phyloP scores from a whole-genome alignment of 2,888 invertebrate genomes.

The Teleiodes luculella region DNA sequence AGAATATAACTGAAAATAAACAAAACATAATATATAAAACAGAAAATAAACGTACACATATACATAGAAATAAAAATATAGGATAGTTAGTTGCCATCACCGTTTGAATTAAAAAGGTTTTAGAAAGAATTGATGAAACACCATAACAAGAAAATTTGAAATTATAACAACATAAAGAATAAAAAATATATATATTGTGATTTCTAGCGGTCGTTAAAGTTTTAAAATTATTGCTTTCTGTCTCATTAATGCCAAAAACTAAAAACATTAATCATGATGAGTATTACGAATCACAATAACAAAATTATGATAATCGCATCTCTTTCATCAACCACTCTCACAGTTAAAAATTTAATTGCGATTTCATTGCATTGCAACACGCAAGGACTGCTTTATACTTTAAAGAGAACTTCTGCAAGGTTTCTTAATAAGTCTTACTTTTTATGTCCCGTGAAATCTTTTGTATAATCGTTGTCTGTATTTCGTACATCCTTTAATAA shows the following conservation, averaged over 20 bases:
- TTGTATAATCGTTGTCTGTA: slow-evolving; percentile 1
- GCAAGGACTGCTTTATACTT: slow-evolving; percentile 6
- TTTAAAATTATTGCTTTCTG: neutral
- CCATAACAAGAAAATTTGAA: too few species aligned
- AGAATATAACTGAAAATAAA: slow-evolving; percentile 14
- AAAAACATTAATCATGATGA: neutral
- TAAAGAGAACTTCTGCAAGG: slow-evolving; percentile 8
- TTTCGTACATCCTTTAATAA: neutral
- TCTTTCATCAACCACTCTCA: neutral
- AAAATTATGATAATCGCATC: slow-evolving; percentile 1
- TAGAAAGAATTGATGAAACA: neutral
- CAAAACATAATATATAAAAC: slow-evolving; percentile 10
- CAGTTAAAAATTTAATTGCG: slow-evolving; percentile 1
- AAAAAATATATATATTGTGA: too few species aligned
- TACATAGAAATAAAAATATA: slow-evolving; percentile 16
- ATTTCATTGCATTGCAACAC: slow-evolving; percentile 11
- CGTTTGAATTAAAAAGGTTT: neutral
- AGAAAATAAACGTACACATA: slow-evolving; percentile 10
- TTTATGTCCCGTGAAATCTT: slow-evolving; percentile 3
- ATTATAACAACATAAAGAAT: too few species aligned
- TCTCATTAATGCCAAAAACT: too few species aligned
- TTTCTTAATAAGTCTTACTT: slow-evolving; percentile 5
- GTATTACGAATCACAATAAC: neutral
- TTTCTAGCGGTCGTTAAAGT: too few species aligned
- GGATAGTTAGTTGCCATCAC: slow-evolving; percentile 12